Conservation (phyloP, 2,113 vertebrate genomes). For the Aythya baeri region DNA sequence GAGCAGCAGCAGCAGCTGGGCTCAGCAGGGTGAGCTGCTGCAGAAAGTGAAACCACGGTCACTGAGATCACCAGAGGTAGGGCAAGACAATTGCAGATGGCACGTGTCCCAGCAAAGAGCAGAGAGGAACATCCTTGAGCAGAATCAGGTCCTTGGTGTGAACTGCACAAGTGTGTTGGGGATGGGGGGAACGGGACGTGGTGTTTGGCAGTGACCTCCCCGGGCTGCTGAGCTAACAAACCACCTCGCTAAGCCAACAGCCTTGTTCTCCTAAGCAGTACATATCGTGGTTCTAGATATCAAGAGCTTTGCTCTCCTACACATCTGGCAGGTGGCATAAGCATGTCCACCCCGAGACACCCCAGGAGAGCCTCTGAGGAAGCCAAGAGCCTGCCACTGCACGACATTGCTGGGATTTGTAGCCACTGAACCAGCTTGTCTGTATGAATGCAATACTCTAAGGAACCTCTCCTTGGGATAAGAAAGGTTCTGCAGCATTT, state of each 20-base stretch:
- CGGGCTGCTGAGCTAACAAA: not conserved
- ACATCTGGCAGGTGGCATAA: not conserved
- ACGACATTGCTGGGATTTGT: not conserved
- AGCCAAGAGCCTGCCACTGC: not conserved
- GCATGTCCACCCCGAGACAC: not conserved
- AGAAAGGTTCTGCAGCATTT: not conserved
- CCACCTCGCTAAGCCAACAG: not conserved
- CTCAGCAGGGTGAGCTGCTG: not conserved
- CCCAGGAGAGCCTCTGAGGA: not conserved
- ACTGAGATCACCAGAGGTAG: not conserved
- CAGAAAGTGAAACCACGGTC: slow-evolving; percentile 19
- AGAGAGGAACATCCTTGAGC: not conserved
- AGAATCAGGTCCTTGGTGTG: not conserved
- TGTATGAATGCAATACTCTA: not conserved
- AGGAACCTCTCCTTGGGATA: accelerated
- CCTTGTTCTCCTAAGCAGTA: not conserved
- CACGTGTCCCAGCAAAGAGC: not conserved
- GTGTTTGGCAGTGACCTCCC: not conserved
- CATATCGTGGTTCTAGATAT: not conserved
- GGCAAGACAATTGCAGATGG: not conserved
- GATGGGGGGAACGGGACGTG: not conserved
- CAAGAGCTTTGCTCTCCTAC: not conserved
- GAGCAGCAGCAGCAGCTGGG: not conserved
- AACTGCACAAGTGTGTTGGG: not conserved
- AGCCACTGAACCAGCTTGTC: not conserved